Evolutionary conservation across 2,113 vertebrate species (phyloP).

Genomic region (Thomomys bottae): DNA sequence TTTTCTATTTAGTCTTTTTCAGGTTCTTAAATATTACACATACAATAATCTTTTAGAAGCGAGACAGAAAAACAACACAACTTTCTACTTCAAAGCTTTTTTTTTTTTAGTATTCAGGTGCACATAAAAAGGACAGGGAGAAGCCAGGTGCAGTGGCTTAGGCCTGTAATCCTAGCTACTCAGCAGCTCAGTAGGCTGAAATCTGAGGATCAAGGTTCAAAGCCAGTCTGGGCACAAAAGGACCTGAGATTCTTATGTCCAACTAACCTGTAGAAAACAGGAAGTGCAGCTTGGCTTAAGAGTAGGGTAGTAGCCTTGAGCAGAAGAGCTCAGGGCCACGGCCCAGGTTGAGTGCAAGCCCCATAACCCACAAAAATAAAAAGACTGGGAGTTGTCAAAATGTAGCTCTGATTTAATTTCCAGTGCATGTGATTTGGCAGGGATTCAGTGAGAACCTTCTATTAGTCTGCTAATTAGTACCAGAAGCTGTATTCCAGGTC

Average conservation of each 20-base stretch:
- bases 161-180: too few relatives aligned
- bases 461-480: neutral
- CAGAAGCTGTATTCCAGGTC: neutral
- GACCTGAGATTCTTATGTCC: too few relatives aligned
- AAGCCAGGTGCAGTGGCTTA: too few relatives aligned
- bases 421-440: neutral
- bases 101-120: neutral
- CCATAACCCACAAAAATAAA: too few relatives aligned
- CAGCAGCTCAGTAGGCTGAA: too few relatives aligned
- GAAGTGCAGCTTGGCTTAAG: too few relatives aligned
- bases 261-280: too few relatives aligned
- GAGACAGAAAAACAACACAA: neutral
- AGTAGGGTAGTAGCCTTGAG: too few relatives aligned
- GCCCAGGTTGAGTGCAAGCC: too few relatives aligned
- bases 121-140: neutral
- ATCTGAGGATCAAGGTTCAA: too few relatives aligned
- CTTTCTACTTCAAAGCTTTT: constrained; percentile 1
- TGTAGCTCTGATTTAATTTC: neutral
- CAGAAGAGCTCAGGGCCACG: too few relatives aligned
- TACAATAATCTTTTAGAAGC: neutral
- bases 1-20: neutral
- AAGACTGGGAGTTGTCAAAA: neutral
- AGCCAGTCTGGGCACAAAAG: too few relatives aligned
- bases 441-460: neutral
- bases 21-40: neutral